Evolutionary conservation across 2,113 vertebrate species (phyloP), one percentile per base, ranked within the genome.

Genomic region (Rhynchomys soricoides): DNA sequence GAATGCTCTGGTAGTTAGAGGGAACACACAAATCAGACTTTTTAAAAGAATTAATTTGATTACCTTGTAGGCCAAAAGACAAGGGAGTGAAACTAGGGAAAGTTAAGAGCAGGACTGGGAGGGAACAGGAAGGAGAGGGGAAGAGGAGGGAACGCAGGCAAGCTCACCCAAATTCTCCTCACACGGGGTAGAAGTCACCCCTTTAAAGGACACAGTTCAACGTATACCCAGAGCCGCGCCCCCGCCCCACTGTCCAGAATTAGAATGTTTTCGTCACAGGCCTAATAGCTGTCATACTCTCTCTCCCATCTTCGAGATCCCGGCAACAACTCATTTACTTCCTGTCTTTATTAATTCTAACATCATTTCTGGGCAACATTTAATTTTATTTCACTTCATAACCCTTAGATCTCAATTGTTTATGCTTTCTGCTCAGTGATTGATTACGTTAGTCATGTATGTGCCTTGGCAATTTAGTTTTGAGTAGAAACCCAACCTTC

Each of bases 1-100:
- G 95, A 31, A 70, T 78, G 50, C 81, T 85, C n/a, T 91, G 88
- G 62, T 97, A 95, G 95, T 96, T 96, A 97, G 40, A 92, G 55
- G 85, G 88, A 91, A 21, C 59, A 91, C 81, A 86, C 37, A 43
- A 90, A 93, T 43, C 24, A 91, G 75, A 86, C 9, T 89, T 96
- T 89, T 55, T 78, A 48, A 96, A 96, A 85, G 64, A 89, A 95
- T 94, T 96, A 86, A 95, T 93, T 94, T 94, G 71, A 83, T 93
- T 93, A 55, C 68, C 17, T 91, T 86, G 62, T 62, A 82, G 52
- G 82, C 89, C 55, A 91, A 89, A 78, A 59, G 68, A 74, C 68
- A 78, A 70, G 75, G 45, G n/a, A 82, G 40, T 71, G 29, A 93
- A 93, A 85, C 66, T 13, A 86, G 90, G 40, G 77, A 95, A 94